Conservation (phyloP, 2,888 invertebrate species). For the Habroteleia sp. region DNA sequence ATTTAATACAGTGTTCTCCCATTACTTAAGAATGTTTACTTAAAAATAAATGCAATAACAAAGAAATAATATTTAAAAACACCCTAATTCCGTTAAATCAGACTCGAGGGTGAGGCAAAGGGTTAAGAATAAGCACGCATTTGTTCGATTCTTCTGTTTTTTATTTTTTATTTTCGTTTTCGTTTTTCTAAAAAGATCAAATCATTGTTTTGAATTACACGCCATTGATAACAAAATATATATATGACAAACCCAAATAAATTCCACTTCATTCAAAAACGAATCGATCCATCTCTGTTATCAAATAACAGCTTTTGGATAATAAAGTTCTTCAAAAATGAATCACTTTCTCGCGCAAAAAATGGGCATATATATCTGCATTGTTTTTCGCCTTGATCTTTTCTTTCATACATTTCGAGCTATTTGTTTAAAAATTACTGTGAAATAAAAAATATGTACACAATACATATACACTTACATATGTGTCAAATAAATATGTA, state of each 20-base stretch:
- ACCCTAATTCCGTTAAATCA: too few species aligned
- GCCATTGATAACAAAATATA: slow-evolving; percentile 45
- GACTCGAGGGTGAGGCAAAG: too few species aligned
- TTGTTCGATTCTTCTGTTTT: background rate
- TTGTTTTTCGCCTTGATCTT: too few species aligned
- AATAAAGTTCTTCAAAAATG: slow-evolving; percentile 39
- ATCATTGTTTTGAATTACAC: slow-evolving; percentile 39
- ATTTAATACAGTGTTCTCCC: too few species aligned
- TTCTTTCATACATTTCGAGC: slow-evolving; percentile 8
- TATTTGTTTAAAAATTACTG: slow-evolving; percentile 41
- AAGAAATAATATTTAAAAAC: too few species aligned
- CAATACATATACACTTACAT: slow-evolving; percentile 31
- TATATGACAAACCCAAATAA: slow-evolving; percentile 37
- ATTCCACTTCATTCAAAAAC: slow-evolving; percentile 23
- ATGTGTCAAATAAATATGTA: slow-evolving; percentile 10
- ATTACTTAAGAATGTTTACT: too few species aligned
- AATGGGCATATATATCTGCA: slow-evolving; percentile 16
- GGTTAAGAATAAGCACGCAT: too few species aligned
- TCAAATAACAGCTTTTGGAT: slow-evolving; percentile 27
- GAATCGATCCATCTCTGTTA: slow-evolving; percentile 30
- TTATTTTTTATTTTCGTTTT: slow-evolving; percentile 31
- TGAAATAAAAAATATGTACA: slow-evolving; percentile 53
- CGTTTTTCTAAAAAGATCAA: slow-evolving; percentile 47
- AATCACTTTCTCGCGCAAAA: slow-evolving; percentile 7
- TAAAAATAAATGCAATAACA: too few species aligned